phyloP scores from a whole-genome alignment of 2,888 invertebrate species.

The Metallyticus violacea region DNA sequence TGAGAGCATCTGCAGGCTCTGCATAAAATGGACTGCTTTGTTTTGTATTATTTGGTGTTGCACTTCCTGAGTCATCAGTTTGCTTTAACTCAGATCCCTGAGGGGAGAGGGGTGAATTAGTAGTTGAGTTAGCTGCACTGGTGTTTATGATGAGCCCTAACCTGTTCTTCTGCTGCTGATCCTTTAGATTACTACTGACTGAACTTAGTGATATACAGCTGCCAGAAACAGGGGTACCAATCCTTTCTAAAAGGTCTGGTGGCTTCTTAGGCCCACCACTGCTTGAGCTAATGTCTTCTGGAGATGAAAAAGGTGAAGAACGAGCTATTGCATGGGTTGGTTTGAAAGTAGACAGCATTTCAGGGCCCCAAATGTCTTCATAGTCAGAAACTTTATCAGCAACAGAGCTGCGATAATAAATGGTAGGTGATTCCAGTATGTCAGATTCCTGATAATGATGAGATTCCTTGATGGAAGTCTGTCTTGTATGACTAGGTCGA shows the following conservation, averaged over 20 bases:
- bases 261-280: slow-evolving; percentile 27
- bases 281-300: slow-evolving; percentile 34
- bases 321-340: slow-evolving; percentile 33
- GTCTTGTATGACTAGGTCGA: slow-evolving; percentile 45
- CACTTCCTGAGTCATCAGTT: slow-evolving; percentile 31
- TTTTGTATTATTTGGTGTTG: slow-evolving; percentile 45
- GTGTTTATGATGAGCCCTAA: slow-evolving; percentile 35
- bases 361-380: slow-evolving; percentile 88
- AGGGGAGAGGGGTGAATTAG: slow-evolving; percentile 32
- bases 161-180: slow-evolving; percentile 29
- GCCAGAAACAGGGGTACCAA: slow-evolving; percentile 28
- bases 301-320: slow-evolving; percentile 38
- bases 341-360: slow-evolving; percentile 44
- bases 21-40: slow-evolving; percentile 86
- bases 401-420: slow-evolving; percentile 81
- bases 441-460: slow-evolving; percentile 68
- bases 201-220: slow-evolving; percentile 28
- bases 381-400: slow-evolving; percentile 85
- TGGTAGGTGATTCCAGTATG: slow-evolving; percentile 76
- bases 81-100: slow-evolving; percentile 36
- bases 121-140: slow-evolving; percentile 31
- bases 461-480: slow-evolving; percentile 45
- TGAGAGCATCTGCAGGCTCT: slow-evolving; percentile 82
- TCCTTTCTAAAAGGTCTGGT: slow-evolving; percentile 37
- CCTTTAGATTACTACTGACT: background rate